Base-by-base conservation (phyloP, 2,797 vertebrate species). In the Kryptopterus vitreolus region DNA sequence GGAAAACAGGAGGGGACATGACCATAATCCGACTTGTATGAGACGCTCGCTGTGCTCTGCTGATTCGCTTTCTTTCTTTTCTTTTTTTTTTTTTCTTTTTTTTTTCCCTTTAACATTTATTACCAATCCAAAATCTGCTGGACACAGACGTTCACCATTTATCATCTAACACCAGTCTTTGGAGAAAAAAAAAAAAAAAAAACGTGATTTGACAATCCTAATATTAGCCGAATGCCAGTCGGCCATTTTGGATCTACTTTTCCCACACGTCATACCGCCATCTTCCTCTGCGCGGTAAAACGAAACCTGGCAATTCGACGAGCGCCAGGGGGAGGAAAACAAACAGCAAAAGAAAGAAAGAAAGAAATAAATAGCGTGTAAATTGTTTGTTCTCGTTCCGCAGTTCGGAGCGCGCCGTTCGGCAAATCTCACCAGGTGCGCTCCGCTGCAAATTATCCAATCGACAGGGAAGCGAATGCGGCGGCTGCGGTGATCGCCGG, bases 401-500 rank as follows among this genome's bases (percentile, higher is more conserved):
- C 89, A 88, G 85, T 75, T 87, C 85, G 61, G 82, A 81, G 75
- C 87, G 12, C 89, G 86, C 84, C 38, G 70, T 80, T 86, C 90
- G 90, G 90, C 92, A 91, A 91, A 89, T 91, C 92, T 92, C 93
- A 91, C 93, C 92, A 94, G 93, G 94, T 94, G 92, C 90, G 84
- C 92, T 88, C 87, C 81, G 89, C 91, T 88, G 90, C 90, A 93
- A 94, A 95, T 94, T 92, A 94, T 90, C 91, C 82, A 87, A 94
- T 94, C 93, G 93, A 93, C 94, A 93, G 93, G 92, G 93, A 94
- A 89, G 92, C 92, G 82, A 86, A 90, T 88, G 85, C 87, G 88
- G 89, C 91, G 90, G 92, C 90, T 89, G n/a, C 90, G 91, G 92
- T 92, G 90, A 93, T 92, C 89, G 88, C 86, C 82, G 87, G 88